These are phyloP conservation scores for Sylvia borin DNA, from an alignment of 2,797 vertebrate species.

Conservation along the genomic window DNA sequence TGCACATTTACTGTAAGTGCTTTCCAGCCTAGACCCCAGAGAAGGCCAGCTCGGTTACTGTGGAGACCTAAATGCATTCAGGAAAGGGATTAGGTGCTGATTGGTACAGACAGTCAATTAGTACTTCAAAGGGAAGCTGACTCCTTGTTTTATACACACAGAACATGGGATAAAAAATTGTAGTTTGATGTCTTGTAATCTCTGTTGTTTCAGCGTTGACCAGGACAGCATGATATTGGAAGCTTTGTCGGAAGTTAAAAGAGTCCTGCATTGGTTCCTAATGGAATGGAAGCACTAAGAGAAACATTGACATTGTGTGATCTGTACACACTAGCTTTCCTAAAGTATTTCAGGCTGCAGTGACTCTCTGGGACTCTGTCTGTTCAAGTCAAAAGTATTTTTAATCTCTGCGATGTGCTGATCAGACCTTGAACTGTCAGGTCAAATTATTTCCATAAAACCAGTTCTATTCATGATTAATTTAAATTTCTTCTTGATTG, in stretches of 20 bases:
- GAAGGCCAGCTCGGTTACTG: constrained; percentile 70
- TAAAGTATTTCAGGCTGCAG: constrained; percentile 71
- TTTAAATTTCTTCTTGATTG: constrained; percentile 80
- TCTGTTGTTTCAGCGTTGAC: constrained; percentile 71
- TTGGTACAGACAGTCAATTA: constrained; percentile 82
- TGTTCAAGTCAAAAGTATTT: constrained; percentile 77
- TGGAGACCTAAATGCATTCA: constrained; percentile 71
- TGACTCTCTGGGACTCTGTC: constrained; percentile 65
- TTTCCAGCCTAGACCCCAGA: constrained; percentile 28
- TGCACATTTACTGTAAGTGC: constrained; percentile 46
- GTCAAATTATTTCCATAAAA: constrained; percentile 78
- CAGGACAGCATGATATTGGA: constrained; percentile 68
- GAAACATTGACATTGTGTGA: constrained; percentile 75
- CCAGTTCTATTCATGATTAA: constrained; percentile 79
- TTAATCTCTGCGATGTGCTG: constrained; percentile 79
- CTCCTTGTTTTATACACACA: constrained; percentile 74
- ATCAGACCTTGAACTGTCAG: constrained; percentile 78
- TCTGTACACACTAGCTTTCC: constrained; percentile 71
- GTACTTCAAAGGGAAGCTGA: constrained; percentile 78
- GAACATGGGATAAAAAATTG: constrained; percentile 73
- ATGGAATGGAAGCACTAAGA: constrained; percentile 67
- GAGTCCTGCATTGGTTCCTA: constrained; percentile 61
- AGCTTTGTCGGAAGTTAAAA: constrained; percentile 74
- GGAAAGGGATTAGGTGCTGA: constrained; percentile 74
- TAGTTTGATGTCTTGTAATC: constrained; percentile 75